Evolutionary conservation across 2,113 vertebrate species (phyloP).

Genomic region (Orthonyx spaldingii): DNA sequence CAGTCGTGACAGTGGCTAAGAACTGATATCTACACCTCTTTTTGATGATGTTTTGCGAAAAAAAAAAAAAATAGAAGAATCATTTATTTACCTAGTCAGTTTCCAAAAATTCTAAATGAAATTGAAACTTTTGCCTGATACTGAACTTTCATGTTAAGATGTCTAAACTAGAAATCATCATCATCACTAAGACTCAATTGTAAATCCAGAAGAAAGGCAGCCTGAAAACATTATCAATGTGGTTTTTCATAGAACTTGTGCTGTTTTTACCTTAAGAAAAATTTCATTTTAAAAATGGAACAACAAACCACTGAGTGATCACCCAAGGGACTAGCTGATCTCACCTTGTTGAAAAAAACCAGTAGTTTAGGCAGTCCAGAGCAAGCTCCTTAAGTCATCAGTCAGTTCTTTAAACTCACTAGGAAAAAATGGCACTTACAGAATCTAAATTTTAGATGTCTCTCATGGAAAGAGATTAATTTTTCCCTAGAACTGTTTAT

Average conservation of each 20-base stretch:
- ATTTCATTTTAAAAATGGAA: neutral
- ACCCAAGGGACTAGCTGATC: neutral
- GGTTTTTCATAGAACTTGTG: neutral
- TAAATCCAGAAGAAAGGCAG: neutral
- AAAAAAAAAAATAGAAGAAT: neutral
- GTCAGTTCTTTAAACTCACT: neutral
- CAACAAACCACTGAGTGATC: neutral
- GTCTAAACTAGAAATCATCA: neutral
- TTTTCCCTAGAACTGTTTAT: neutral
- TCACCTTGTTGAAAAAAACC: neutral
- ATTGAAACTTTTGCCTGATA: neutral
- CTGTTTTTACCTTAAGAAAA: neutral
- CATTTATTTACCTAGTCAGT: neutral
- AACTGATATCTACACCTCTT: neutral
- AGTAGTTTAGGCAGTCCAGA: neutral
- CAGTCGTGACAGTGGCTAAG: neutral
- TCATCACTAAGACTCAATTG: neutral
- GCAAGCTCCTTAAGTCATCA: neutral
- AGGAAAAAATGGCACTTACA: neutral
- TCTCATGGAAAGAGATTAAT: neutral
- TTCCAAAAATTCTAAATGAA: neutral
- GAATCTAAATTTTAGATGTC: neutral
- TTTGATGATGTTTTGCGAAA: neutral
- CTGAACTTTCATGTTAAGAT: neutral
- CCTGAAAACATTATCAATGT: neutral